Evolutionary conservation across 1,140 invertebrate species (phyloP).

Genomic region (Wiebesia pumilae): DNA sequence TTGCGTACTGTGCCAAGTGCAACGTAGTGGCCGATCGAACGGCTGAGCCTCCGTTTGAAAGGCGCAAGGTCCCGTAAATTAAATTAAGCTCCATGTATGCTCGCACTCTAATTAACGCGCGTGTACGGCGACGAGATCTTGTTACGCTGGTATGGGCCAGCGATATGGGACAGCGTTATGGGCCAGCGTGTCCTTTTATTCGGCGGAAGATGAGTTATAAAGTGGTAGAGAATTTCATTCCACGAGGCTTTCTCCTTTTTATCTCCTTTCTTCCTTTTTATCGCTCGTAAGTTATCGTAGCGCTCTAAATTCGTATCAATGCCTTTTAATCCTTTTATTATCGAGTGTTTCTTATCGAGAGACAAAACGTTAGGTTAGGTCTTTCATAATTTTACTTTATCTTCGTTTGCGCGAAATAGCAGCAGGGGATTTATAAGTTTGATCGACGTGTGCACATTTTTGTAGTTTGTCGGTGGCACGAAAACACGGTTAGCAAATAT

Average conservation of each 20-base stretch:
- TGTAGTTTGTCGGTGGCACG: background rate
- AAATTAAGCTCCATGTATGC: background rate
- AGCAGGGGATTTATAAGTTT: background rate
- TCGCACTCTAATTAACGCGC: background rate
- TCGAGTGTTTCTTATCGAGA: background rate
- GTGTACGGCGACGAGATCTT: background rate
- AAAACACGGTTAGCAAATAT: background rate
- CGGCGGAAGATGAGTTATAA: background rate
- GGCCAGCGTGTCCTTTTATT: background rate
- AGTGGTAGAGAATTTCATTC: background rate
- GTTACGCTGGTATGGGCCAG: background rate
- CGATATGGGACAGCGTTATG: background rate
- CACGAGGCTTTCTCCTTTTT: too few relatives aligned
- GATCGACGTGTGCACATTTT: background rate
- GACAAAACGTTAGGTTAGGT: background rate
- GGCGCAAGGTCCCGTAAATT: background rate
- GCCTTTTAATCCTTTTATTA: background rate
- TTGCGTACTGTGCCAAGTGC: background rate
- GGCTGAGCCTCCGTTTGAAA: background rate
- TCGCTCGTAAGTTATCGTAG: background rate
- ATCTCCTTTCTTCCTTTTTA: background rate
- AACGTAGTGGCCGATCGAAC: background rate
- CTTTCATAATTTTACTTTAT: conserved; percentile 7
- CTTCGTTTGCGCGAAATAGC: background rate
- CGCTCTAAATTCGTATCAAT: background rate